These are phyloP conservation scores for Oreochromis grahami DNA, from an alignment of 2,797 vertebrate species.

Conservation along the genomic window DNA sequence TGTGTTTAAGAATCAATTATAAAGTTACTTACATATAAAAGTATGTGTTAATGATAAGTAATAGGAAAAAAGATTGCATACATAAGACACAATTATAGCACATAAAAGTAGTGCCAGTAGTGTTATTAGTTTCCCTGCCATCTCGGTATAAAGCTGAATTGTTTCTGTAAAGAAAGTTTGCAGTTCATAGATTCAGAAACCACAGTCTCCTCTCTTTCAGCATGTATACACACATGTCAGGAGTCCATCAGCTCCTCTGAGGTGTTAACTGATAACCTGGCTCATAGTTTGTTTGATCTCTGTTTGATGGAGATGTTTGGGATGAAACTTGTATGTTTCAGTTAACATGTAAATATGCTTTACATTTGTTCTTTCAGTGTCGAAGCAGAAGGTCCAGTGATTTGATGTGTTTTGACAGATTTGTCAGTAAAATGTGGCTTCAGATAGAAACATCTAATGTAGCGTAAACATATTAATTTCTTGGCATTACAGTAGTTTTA, in stretches of 20 bases:
- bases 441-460: not conserved
- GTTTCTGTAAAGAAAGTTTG: not conserved
- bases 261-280: not conserved
- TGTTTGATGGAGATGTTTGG: not conserved
- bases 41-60: not conserved
- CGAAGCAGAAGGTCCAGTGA: rapidly evolving
- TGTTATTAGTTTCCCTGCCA: not conserved
- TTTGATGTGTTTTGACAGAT: not conserved
- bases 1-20: not conserved
- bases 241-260: not conserved
- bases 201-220: not conserved
- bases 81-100: not conserved
- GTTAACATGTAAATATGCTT: not conserved
- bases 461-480: not conserved
- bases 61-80: not conserved
- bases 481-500: not conserved
- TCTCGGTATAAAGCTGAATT: not conserved
- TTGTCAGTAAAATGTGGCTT: not conserved
- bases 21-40: not conserved
- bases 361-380: not conserved
- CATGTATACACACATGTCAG: not conserved
- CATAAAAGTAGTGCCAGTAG: not conserved
- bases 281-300: not conserved
- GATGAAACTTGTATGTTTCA: not conserved
- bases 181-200: not conserved